A percentile compares a stretch with the other conserved stretches of the same genome.
Evolutionary conservation across 1,140 invertebrate genomes (phyloP).

Genomic region (Vanessa tameamea): DNA sequence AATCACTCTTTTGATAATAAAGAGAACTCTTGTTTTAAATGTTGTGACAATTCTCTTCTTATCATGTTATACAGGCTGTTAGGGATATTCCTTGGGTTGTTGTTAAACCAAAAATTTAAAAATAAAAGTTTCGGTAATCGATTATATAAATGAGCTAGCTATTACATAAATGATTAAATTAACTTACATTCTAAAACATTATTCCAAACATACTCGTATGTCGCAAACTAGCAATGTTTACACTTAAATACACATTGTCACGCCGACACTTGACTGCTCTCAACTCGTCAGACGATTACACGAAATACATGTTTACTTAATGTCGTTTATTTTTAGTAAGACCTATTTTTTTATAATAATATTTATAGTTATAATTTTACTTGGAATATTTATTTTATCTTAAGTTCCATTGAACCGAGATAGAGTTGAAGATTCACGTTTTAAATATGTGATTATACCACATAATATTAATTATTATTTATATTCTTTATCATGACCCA

Average conservation of each 20-base stretch:
- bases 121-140: too few relatives aligned
- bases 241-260: not conserved
- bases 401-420: constrained; percentile 26
- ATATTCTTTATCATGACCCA: not conserved
- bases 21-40: too few relatives aligned
- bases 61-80: too few relatives aligned
- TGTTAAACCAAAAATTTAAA: too few relatives aligned
- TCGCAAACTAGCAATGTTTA: not conserved
- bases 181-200: too few relatives aligned
- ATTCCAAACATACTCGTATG: too few relatives aligned
- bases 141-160: too few relatives aligned
- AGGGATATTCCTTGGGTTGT: too few relatives aligned
- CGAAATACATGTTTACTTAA: not conserved
- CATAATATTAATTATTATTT: not conserved
- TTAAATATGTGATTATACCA: constrained; percentile 33
- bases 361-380: constrained; percentile 32
- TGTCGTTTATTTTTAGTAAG: constrained; percentile 23
- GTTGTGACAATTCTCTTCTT: too few relatives aligned
- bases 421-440: constrained; percentile 26
- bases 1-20: too few relatives aligned
- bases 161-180: too few relatives aligned
- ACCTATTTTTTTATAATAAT: constrained; percentile 10
- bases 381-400: constrained; percentile 34
- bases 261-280: not conserved
- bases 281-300: constrained; percentile 1